Evolutionary conservation across 2,888 invertebrate species (phyloP).

Genomic region (Myopa testacea): DNA sequence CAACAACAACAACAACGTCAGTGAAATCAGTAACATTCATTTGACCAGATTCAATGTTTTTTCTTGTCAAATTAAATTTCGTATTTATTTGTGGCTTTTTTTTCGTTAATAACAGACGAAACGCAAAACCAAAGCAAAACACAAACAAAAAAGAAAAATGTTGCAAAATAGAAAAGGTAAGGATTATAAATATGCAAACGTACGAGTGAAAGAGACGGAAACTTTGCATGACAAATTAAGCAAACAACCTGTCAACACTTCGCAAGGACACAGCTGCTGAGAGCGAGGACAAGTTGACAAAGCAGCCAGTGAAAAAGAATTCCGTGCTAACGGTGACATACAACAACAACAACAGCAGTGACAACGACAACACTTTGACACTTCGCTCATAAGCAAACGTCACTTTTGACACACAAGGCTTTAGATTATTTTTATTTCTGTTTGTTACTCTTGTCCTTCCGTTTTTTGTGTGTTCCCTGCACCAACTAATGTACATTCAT

Average conservation of each 20-base stretch:
- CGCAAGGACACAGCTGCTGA: conserved; percentile 16
- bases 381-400: conserved; percentile 33
- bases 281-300: conserved; percentile 12
- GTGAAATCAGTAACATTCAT: conserved; percentile 26
- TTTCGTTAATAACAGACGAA: not conserved
- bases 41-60: not conserved
- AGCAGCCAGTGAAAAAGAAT: not conserved
- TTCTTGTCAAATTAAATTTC: not conserved
- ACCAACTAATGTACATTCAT: no score
- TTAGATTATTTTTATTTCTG: no score
- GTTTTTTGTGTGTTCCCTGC: no score
- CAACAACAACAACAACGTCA: no score
- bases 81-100: not conserved
- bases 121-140: no score
- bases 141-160: not conserved
- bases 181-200: not conserved
- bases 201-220: not conserved
- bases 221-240: conserved; percentile 31
- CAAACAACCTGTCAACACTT: conserved; percentile 37
- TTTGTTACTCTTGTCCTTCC: no score
- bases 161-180: not conserved
- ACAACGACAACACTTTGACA: conserved; percentile 29
- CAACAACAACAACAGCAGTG: not conserved
- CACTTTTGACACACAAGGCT: conserved; percentile 14
- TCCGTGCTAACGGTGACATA: no score